Evolutionary conservation across 2,888 invertebrate genomes (phyloP).

Genomic region (Cyclophora albipunctata): DNA sequence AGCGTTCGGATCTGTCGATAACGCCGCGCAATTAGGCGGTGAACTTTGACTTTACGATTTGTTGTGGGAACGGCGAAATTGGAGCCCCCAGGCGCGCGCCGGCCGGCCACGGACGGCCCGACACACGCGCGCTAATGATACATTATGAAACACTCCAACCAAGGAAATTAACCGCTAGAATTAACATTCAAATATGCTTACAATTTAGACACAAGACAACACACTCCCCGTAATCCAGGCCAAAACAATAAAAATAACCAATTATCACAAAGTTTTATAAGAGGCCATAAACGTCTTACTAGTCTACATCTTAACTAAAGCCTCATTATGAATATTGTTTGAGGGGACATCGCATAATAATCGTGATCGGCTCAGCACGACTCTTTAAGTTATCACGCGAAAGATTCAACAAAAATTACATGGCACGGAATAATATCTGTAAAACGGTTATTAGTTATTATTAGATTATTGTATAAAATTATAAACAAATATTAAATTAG

Average conservation of each 20-base stretch:
- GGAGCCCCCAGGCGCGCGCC: slow-evolving; percentile 39
- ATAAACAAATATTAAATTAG: too few species aligned
- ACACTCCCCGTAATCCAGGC: slow-evolving; percentile 9
- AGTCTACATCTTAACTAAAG: slow-evolving; percentile 37
- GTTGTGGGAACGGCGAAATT: slow-evolving; percentile 68
- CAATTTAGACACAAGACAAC: too few species aligned
- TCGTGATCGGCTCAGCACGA: slow-evolving; percentile 60
- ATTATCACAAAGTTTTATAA: slow-evolving; percentile 32
- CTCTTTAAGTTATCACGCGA: slow-evolving; percentile 53
- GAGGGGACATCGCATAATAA: slow-evolving; percentile 48
- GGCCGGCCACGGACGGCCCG: slow-evolving; percentile 14
- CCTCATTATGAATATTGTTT: slow-evolving; percentile 44
- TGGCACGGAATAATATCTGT: slow-evolving; percentile 43
- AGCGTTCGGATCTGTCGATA: slow-evolving; percentile 65
- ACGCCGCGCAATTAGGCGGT: slow-evolving; percentile 64
- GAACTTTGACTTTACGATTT: slow-evolving; percentile 69
- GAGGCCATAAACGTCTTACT: slow-evolving; percentile 34
- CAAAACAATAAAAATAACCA: slow-evolving; percentile 32
- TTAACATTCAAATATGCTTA: too few species aligned
- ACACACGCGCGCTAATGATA: slow-evolving; percentile 4
- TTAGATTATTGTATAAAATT: slow-evolving; percentile 17
- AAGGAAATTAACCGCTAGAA: too few species aligned
- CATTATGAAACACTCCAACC: too few species aligned
- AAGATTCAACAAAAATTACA: slow-evolving; percentile 54
- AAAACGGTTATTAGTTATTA: slow-evolving; percentile 31